Evolutionary conservation across 2,797 vertebrate species (phyloP), one percentile per base, ranked within the genome.

Genomic region (Oreonectes daqikongensis): DNA sequence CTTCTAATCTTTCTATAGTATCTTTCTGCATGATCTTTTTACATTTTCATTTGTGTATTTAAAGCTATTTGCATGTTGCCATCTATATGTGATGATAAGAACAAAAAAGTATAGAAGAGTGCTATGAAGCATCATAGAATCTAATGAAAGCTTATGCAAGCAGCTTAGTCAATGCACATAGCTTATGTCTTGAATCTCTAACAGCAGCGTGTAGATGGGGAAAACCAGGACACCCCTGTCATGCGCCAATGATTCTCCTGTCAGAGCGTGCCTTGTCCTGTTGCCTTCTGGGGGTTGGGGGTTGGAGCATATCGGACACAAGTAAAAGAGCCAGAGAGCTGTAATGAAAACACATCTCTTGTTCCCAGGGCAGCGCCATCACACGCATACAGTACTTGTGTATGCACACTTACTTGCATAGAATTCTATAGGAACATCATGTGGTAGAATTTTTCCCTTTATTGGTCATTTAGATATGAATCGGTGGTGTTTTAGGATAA

Each of bases 261-360:
- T 70, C 67, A 70, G 60, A 61, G 67, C 61, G 46, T 9, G 60
- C 69, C 68, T 65, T 63, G 68, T 66, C 59, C 46, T 55, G 46
- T 75, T 69, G 61, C 11, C 72, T 64, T 74, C 48, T 69, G 76
- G 71, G 75, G 65, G 64, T 69, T 69, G 72, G 73, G 60, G 67
- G 73, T 73, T 57, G 50, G 67, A 81, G 83, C 83, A 81, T 84
- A 78, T 82, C 74, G 71, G 84, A 83, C 83, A 75, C 75, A 84
- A 83, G 84, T 87, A 84, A 89, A 88, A 89, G 84, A 71, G 87
- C 89, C 88, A 86, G 77, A 79, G 74, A 71, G 81, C 78, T 77
- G 87, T 91, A 92, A 93, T 89, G 88, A 91, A 90, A 87, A 92
- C 91, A 71, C 90, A 92, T 92, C 90, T 89, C 89, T 85, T 83